Evolutionary conservation across 2,113 vertebrate genomes (phyloP), one percentile per base, ranked within the genome.

Genomic region (Apus apus): DNA sequence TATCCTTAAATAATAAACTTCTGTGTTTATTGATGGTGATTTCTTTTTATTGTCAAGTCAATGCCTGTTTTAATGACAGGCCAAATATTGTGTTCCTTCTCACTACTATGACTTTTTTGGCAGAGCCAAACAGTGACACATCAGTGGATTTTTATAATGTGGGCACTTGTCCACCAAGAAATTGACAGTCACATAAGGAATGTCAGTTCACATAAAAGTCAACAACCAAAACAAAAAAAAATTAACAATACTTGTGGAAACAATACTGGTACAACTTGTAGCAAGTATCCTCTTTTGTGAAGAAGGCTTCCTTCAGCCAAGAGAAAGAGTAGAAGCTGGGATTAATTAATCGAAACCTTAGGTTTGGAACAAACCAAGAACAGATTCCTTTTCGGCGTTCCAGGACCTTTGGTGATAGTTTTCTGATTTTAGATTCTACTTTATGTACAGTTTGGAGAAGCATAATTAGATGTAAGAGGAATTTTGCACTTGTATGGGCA

Each of bases 61-160:
- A 36, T 29, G 25, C 18, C 15, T 30, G 21, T 92, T 87, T 80
- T 62, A 50, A 43, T 43, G 75, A 21, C 53, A 32, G 57, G n/a
- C 38, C 26, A 72, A 77, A 86, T 45, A 53, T 1, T 61, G 18
- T 75, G 53, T 77, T 94, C 32, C 27, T 81, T 91, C 43, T 70
- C 30, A 71, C 46, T 53, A 11, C 54, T 19, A 0, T n/a, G 38
- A 38, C 77, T 71, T 50, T 83, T 84, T 83, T 90, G 79, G 87
- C 92, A 77, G 72, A 80, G 57, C 61, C 70, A 40, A 68, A 50
- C 30, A 57, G 85, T 92, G 83, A 94, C 76, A 81, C 88, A 38
- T 86, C 83, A 64, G 61, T 92, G 84, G 57, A 72, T 91, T 93
- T 96, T 84, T 72, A 78, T 88, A 86, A 90, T 71, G 45, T 79